Conservation (phyloP, 2,113 vertebrate genomes). For the Hyaena hyaena region DNA sequence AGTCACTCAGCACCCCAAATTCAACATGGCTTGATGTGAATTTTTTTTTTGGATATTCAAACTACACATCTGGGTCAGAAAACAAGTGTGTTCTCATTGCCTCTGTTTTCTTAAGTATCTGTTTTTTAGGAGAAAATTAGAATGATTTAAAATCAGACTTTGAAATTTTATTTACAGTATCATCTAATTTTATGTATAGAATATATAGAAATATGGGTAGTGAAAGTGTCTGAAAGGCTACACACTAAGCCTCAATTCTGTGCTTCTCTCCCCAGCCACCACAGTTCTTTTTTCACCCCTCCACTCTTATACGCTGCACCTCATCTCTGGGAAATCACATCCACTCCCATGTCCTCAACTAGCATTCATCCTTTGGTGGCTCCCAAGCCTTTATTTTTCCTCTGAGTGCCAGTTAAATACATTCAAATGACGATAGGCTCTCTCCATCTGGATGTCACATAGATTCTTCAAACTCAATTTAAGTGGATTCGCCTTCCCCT, state of each 20-base stretch:
- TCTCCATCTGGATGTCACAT: not conserved
- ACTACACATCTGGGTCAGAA: not conserved
- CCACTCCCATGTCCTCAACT: not conserved
- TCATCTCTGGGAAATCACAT: not conserved
- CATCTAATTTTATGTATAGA: slow-evolving; percentile 24
- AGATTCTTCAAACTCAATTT: slow-evolving; percentile 33
- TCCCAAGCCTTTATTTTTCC: not conserved
- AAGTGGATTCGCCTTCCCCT: not conserved
- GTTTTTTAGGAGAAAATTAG: not conserved
- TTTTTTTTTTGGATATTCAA: not conserved
- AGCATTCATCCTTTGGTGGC: not conserved
- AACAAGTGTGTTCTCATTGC: slow-evolving; percentile 6
- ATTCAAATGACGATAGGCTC: not conserved
- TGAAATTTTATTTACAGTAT: not conserved
- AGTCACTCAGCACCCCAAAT: not conserved
- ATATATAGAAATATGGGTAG: not conserved
- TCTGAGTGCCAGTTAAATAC: not conserved
- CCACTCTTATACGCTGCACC: not conserved
- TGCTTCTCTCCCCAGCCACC: not conserved
- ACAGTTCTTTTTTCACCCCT: not conserved
- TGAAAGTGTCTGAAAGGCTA: not conserved
- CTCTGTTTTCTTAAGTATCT: slow-evolving; percentile 38
- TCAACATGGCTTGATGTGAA: not conserved
- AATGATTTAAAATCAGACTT: slow-evolving; percentile 36
- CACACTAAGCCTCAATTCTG: not conserved